A percentile compares a stretch with the other conserved stretches of the same genome.
These are phyloP conservation scores for Xylota sylvarum DNA, from an alignment of 2,888 invertebrate genomes.

Conservation along the genomic window DNA sequence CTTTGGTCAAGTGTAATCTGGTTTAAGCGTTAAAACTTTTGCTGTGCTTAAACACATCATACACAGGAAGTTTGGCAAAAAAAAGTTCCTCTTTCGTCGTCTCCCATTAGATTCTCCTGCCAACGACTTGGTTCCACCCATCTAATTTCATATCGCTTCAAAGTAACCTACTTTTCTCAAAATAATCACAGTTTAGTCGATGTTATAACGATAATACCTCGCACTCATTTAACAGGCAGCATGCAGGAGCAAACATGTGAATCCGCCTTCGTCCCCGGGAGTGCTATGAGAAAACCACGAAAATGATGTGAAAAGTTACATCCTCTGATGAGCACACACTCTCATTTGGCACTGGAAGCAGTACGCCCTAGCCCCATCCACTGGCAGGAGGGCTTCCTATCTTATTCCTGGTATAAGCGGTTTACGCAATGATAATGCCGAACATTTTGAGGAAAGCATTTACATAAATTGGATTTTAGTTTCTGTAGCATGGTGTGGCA, in stretches of 20 bases:
- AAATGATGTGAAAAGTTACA: slow-evolving; percentile 72
- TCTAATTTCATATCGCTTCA: slow-evolving; percentile 11
- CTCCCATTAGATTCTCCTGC: not conserved
- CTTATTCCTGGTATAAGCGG: slow-evolving; percentile 35
- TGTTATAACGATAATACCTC: slow-evolving; percentile 30
- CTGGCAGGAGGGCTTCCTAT: slow-evolving; percentile 5
- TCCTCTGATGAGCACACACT: slow-evolving; percentile 58
- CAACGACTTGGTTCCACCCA: slow-evolving; percentile 13
- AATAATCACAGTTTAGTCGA: slow-evolving; percentile 43
- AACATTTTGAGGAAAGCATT: slow-evolving; percentile 56
- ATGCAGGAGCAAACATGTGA: not conserved
- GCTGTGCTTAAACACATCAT: not conserved
- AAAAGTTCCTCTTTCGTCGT: not conserved
- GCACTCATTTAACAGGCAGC: slow-evolving; percentile 15
- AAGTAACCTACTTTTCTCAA: slow-evolving; percentile 37
- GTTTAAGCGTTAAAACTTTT: not conserved
- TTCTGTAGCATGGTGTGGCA: slow-evolving; percentile 16
- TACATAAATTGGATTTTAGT: slow-evolving; percentile 70
- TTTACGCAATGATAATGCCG: slow-evolving; percentile 55
- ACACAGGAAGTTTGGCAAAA: not conserved
- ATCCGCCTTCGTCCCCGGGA: slow-evolving; percentile 3
- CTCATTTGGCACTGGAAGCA: slow-evolving; percentile 34
- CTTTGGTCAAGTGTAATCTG: not conserved
- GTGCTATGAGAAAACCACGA: slow-evolving; percentile 38
- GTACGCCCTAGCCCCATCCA: not conserved